phyloP scores from a whole-genome alignment of 2,113 vertebrate species.

The Nothocercus nigrocapillus region DNA sequence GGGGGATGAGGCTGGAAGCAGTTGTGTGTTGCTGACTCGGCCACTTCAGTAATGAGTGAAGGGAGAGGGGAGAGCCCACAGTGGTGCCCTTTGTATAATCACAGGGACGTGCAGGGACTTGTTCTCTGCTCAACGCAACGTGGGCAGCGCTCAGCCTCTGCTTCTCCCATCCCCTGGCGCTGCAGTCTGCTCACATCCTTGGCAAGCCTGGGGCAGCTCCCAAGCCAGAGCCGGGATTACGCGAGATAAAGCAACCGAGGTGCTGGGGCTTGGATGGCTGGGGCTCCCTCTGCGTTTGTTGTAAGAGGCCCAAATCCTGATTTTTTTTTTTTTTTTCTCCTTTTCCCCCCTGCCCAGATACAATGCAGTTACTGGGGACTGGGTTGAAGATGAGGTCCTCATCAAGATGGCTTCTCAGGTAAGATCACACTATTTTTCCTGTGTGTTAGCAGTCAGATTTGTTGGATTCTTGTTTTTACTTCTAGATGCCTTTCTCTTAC shows the following conservation, averaged over 20 bases:
- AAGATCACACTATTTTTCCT: conserved; percentile 9
- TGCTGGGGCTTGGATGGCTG: not conserved
- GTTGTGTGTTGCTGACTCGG: not conserved
- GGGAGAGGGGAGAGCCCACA: not conserved
- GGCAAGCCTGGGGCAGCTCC: not conserved
- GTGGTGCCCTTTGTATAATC: rapidly evolving
- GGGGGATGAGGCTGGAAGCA: not conserved
- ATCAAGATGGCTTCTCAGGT: conserved; percentile 96
- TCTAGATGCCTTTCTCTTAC: not conserved
- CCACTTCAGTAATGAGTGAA: not conserved
- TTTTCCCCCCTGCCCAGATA: conserved; percentile 72
- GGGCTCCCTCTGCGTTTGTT: not conserved
- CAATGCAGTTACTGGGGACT: conserved; percentile 90
- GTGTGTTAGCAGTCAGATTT: not conserved
- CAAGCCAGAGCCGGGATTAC: not conserved
- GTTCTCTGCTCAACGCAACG: not conserved
- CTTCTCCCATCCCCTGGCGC: not conserved
- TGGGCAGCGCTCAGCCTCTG: not conserved
- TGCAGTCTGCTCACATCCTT: not conserved
- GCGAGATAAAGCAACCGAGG: not conserved
- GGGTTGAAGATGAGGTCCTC: conserved; percentile 90
- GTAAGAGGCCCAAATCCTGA: not conserved
- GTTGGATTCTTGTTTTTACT: not conserved
- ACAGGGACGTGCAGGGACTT: not conserved
- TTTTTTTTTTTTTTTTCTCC: conserved; percentile 5